Conservation (phyloP, 2,113 vertebrate genomes). For the Sapayoa aenigma region DNA sequence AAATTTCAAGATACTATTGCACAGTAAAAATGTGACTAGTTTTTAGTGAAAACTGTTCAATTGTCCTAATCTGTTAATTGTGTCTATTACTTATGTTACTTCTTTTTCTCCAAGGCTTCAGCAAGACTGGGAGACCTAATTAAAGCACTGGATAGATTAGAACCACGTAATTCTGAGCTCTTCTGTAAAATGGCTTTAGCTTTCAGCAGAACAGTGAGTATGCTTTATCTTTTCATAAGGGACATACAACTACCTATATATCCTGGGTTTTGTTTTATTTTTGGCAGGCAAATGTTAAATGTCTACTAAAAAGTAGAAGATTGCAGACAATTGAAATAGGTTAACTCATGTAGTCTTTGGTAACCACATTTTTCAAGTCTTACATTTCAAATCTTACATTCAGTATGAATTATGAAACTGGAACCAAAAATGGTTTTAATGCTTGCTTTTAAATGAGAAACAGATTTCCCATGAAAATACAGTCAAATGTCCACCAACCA, state of each 20-base stretch:
- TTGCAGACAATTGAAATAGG: not conserved
- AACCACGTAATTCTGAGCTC: constrained; percentile 86
- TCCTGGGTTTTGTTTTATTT: not conserved
- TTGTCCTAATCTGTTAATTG: not conserved
- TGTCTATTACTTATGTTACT: not conserved
- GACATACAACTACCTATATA: not conserved
- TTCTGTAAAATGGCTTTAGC: constrained; percentile 87
- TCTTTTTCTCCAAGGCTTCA: constrained; percentile 75
- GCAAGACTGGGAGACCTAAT: constrained; percentile 82
- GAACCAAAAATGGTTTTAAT: not conserved
- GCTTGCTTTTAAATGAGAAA: not conserved
- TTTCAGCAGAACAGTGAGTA: constrained; percentile 90
- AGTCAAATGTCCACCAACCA: not conserved
- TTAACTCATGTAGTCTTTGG: not conserved
- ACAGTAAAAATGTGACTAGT: not conserved
- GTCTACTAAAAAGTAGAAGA: not conserved
- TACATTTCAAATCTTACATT: not conserved
- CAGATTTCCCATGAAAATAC: not conserved
- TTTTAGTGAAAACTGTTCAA: not conserved
- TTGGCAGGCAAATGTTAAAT: not conserved
- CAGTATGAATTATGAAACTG: not conserved
- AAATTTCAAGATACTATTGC: not conserved
- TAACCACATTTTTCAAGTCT: not conserved
- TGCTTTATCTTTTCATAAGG: not conserved
- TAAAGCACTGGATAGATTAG: constrained; percentile 80